Conservation (phyloP, 92 coral and sea anemone species). For the Nematostella vectensis region DNA sequence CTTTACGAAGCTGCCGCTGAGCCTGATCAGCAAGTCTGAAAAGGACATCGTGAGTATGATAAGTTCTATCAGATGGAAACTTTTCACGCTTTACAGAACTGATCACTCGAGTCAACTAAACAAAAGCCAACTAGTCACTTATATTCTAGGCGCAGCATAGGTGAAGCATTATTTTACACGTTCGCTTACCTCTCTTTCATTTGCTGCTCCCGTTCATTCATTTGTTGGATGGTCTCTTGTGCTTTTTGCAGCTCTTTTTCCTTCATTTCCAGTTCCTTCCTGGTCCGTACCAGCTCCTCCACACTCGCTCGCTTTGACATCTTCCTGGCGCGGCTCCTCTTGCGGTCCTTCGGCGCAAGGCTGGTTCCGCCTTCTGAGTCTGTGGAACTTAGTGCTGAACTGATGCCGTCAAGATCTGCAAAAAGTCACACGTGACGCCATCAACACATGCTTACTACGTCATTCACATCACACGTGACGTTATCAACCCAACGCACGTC, state of each 20-base stretch:
- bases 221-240: conserved; percentile 43
- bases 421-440: background rate
- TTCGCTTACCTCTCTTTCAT: conserved; percentile 66
- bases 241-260: conserved; percentile 72
- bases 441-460: too few species aligned
- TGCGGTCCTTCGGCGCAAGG: conserved; percentile 3
- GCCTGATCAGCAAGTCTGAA: conserved; percentile 91
- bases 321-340: conserved; percentile 12
- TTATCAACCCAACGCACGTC: too few species aligned
- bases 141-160: too few species aligned
- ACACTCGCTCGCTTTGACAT: conserved; percentile 1
- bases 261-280: conserved; percentile 43
- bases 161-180: too few species aligned
- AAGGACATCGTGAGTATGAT: background rate
- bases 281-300: conserved; percentile 21
- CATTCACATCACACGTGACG: too few species aligned
- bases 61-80: background rate
- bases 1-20: conserved; percentile 69
- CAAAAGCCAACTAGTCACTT: too few species aligned
- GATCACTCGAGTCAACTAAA: too few species aligned
- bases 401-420: conserved; percentile 52
- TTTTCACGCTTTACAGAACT: too few species aligned
- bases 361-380: conserved; percentile 29
- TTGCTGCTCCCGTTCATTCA: conserved; percentile 59
- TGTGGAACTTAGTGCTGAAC: conserved; percentile 47